phyloP scores from a whole-genome alignment of 2,888 invertebrate species.

The Oligia fasciuncula region DNA sequence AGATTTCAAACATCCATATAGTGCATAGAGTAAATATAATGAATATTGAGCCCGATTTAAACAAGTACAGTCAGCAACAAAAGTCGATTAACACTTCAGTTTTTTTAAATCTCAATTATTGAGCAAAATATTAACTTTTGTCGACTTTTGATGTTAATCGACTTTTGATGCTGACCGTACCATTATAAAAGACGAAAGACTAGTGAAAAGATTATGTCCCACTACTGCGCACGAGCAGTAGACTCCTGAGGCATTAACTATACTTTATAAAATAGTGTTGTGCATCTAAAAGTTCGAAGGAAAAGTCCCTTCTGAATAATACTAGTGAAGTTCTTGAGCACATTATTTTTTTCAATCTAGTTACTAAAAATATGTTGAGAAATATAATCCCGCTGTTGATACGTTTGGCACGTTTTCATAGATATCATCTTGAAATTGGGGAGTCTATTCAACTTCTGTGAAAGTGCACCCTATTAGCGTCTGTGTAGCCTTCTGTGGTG shows the following conservation, averaged over 20 bases:
- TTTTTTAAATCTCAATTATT: too few species aligned
- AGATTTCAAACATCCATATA: slow-evolving; percentile 31
- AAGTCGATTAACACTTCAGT: too few species aligned
- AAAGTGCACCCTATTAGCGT: neutral
- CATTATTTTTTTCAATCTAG: slow-evolving; percentile 45
- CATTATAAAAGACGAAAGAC: slow-evolving; percentile 6
- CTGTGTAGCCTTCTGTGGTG: slow-evolving; percentile 4
- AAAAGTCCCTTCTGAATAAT: slow-evolving; percentile 50
- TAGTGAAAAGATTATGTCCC: slow-evolving; percentile 11
- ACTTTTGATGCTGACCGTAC: neutral
- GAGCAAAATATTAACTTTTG: too few species aligned
- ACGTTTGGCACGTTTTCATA: slow-evolving; percentile 24
- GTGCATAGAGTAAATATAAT: slow-evolving; percentile 12
- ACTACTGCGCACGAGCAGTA: slow-evolving; percentile 3
- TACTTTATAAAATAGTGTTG: slow-evolving; percentile 30
- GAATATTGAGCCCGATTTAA: slow-evolving; percentile 43
- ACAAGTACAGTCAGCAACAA: neutral
- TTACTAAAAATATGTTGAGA: slow-evolving; percentile 27
- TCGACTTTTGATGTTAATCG: too few species aligned
- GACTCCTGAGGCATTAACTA: neutral
- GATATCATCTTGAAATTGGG: slow-evolving; percentile 5
- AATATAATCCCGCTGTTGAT: slow-evolving; percentile 24
- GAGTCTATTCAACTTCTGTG: neutral
- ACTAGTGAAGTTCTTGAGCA: slow-evolving; percentile 57
- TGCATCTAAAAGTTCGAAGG: slow-evolving; percentile 37